Percentiles rank a stretch among this genome's conserved stretches.
phyloP scores from a whole-genome alignment of 2,888 invertebrate species.

The Ichneumoninae sp. region DNA sequence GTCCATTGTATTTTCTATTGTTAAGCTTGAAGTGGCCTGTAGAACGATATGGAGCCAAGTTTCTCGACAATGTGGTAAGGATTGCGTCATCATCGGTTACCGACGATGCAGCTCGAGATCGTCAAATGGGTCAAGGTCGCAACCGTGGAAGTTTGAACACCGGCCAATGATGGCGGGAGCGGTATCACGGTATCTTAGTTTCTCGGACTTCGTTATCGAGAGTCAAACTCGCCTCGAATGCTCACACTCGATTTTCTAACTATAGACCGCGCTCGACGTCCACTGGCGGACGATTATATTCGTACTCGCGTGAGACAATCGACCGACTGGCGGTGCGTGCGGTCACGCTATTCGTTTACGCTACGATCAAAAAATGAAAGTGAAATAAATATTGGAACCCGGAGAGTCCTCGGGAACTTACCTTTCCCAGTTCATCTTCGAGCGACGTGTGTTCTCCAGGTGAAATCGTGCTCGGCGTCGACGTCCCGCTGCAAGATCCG shows the following conservation, averaged over 20 bases:
- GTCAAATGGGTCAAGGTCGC: conserved; percentile 76
- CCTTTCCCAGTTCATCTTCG: conserved; percentile 82
- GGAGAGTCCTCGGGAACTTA: conserved; percentile 53
- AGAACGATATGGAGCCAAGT: neutral
- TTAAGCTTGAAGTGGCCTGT: neutral
- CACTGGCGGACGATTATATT: conserved; percentile 14
- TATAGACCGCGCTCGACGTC: conserved; percentile 67
- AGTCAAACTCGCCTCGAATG: conserved; percentile 53
- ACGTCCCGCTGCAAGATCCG: conserved; percentile 83
- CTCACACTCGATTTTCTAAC: conserved; percentile 70
- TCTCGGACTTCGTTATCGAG: conserved; percentile 67
- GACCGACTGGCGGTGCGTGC: neutral
- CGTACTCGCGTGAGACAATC: conserved; percentile 13
- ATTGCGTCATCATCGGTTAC: conserved; percentile 47
- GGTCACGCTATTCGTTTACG: neutral
- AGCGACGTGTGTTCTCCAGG: conserved; percentile 83
- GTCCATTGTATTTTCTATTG: conserved; percentile 19
- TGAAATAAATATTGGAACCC: neutral
- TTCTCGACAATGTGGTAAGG: neutral
- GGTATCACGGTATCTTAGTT: conserved; percentile 28
- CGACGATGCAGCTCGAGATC: conserved; percentile 53
- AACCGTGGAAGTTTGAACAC: conserved; percentile 73
- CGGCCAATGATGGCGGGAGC: conserved; percentile 72
- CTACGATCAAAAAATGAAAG: conserved; percentile 14
- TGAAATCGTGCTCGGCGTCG: conserved; percentile 85